Conservation (phyloP, 2,888 invertebrate species). For the Plebejus anna region DNA sequence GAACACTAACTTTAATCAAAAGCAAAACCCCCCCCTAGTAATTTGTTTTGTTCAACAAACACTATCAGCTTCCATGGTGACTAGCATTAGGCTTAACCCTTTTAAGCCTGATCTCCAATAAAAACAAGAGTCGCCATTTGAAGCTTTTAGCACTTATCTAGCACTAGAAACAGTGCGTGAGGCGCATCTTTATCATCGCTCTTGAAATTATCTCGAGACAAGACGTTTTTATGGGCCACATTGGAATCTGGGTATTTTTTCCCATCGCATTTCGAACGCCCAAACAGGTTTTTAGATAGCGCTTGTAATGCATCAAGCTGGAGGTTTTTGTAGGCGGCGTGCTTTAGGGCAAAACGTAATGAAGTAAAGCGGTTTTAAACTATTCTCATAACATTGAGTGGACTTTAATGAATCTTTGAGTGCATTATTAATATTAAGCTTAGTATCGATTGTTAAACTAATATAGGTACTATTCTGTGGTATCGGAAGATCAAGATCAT, state of each 20-base stretch:
- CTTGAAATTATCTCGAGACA: constrained; percentile 72
- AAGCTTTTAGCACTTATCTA: constrained; percentile 26
- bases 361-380: constrained; percentile 39
- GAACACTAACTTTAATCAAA: not conserved
- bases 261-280: constrained; percentile 69
- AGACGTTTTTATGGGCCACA: constrained; percentile 75
- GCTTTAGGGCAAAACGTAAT: constrained; percentile 69
- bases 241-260: constrained; percentile 76
- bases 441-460: not conserved
- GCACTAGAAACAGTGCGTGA: constrained; percentile 43
- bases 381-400: constrained; percentile 16
- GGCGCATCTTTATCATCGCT: constrained; percentile 54
- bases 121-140: constrained; percentile 13
- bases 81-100: not conserved
- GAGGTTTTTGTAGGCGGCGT: constrained; percentile 74
- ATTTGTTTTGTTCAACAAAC: not conserved
- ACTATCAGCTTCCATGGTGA: constrained; percentile 6
- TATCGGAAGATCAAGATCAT: not conserved
- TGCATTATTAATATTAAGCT: not conserved
- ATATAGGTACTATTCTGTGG: no score
- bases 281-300: constrained; percentile 79
- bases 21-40: not conserved
- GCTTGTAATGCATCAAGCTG: constrained; percentile 77
- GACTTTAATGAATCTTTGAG: constrained; percentile 5
- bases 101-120: constrained; percentile 2